Percentiles rank a stretch among this genome's conserved stretches.
phyloP scores from a whole-genome alignment of 2,888 invertebrate genomes.

The Nephrotoma appendiculata region DNA sequence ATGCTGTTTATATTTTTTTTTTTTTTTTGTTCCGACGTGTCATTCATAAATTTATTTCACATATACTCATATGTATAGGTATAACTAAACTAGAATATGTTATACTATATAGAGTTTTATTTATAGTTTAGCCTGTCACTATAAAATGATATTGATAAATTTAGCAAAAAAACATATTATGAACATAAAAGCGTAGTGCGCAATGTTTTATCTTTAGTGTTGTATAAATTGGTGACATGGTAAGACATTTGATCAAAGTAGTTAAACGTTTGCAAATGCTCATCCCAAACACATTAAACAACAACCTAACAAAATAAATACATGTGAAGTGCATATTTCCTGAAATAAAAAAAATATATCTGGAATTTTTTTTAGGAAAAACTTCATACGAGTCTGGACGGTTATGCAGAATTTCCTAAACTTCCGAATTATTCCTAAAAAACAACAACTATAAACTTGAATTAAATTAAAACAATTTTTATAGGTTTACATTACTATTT shows the following conservation, averaged over 20 bases:
- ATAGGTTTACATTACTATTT: too few species aligned
- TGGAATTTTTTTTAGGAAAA: too few species aligned
- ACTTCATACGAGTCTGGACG: too few species aligned
- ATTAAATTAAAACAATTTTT: too few species aligned
- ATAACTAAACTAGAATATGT: neutral
- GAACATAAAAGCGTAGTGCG: neutral
- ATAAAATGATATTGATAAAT: neutral
- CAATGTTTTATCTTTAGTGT: neutral
- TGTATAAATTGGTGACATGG: neutral
- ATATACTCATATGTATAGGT: neutral
- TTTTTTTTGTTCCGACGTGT: neutral
- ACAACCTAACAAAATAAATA: too few species aligned
- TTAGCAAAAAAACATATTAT: neutral
- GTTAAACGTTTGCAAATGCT: too few species aligned
- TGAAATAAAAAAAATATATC: too few species aligned
- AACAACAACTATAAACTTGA: too few species aligned
- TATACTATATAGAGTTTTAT: neutral
- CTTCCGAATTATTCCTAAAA: too few species aligned
- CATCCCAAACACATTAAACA: too few species aligned
- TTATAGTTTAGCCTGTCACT: neutral
- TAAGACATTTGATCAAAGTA: neutral
- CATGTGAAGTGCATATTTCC: too few species aligned
- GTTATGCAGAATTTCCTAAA: too few species aligned
- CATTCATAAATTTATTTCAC: neutral
- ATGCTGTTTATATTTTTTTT: neutral